A percentile compares a stretch with the other conserved stretches of the same genome.
phyloP scores from a whole-genome alignment of 2,797 vertebrate genomes.

The Alosa sapidissima region DNA sequence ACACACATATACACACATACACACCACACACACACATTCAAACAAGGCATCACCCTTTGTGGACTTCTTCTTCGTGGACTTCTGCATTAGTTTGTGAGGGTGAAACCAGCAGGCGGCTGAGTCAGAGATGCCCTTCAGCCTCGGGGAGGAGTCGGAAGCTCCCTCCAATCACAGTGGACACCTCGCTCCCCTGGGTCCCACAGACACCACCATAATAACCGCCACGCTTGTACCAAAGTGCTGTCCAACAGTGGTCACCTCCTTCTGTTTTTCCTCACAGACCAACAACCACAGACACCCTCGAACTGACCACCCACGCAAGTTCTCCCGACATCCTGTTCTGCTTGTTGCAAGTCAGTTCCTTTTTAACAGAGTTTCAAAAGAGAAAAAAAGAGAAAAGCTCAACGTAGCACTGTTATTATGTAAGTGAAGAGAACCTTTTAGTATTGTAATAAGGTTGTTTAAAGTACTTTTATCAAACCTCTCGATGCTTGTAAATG shows the following conservation, averaged over 20 bases:
- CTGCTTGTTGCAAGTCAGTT: constrained; percentile 23
- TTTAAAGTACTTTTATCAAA: constrained; percentile 24
- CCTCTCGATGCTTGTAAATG: constrained; percentile 19
- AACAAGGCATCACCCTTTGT: constrained; percentile 13
- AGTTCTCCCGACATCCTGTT: constrained; percentile 11
- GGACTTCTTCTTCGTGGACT: neutral
- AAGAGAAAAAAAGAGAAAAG: neutral
- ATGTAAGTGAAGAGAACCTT: constrained; percentile 10
- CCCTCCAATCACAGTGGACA: constrained; percentile 2
- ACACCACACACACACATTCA: neutral
- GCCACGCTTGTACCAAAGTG: constrained; percentile 79
- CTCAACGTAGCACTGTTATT: constrained; percentile 23
- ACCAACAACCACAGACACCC: constrained; percentile 57
- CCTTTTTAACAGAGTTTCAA: constrained; percentile 12
- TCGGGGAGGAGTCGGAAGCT: neutral
- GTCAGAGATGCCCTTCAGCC: neutral
- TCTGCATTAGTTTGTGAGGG: constrained; percentile 3
- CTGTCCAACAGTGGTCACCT: constrained; percentile 68
- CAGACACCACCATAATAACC: neutral
- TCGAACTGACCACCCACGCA: constrained; percentile 48
- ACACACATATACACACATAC: neutral
- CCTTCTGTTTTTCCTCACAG: constrained; percentile 56
- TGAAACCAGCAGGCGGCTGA: constrained; percentile 20
- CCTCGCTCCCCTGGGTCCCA: neutral
- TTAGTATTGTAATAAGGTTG: constrained; percentile 24